These are phyloP conservation scores for Trichomalopsis sarcophagae DNA, from an alignment of 1,140 invertebrate species.

Conservation along the genomic window DNA sequence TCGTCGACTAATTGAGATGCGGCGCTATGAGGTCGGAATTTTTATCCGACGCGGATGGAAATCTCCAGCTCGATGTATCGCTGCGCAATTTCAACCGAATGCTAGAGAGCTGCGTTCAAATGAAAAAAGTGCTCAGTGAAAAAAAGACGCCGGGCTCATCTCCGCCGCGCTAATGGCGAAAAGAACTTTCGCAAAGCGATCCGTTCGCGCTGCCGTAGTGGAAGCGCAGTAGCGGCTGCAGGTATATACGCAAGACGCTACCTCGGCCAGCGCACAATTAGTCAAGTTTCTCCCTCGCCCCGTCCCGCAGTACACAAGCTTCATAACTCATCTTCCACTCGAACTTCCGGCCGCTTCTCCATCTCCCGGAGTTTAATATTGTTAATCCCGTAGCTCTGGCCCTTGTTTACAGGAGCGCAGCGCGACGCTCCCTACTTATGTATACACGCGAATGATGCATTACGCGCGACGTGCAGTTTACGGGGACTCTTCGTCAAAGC, in stretches of 20 bases:
- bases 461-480: conserved; percentile 2
- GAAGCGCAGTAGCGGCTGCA: neutral
- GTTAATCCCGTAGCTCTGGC: conserved; percentile 19
- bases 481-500: neutral
- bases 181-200: conserved; percentile 17
- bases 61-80: no score
- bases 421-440: neutral
- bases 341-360: conserved; percentile 7
- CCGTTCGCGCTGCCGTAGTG: neutral
- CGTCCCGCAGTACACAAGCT: neutral
- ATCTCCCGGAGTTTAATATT: conserved; percentile 26
- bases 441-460: conserved; percentile 12
- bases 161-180: neutral
- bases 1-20: no score
- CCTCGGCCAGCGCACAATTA: conserved; percentile 7
- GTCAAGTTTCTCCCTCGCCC: conserved; percentile 17
- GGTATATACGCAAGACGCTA: neutral
- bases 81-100: no score
- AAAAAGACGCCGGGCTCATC: neutral
- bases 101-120: no score
- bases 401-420: neutral
- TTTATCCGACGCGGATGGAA: no score
- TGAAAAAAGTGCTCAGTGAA: no score
- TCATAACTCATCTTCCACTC: conserved; percentile 34
- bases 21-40: no score